A percentile compares a stretch with the other conserved stretches of the same genome.
Conservation (phyloP, 2,797 vertebrate genomes). For the Meriones psammophilus region DNA sequence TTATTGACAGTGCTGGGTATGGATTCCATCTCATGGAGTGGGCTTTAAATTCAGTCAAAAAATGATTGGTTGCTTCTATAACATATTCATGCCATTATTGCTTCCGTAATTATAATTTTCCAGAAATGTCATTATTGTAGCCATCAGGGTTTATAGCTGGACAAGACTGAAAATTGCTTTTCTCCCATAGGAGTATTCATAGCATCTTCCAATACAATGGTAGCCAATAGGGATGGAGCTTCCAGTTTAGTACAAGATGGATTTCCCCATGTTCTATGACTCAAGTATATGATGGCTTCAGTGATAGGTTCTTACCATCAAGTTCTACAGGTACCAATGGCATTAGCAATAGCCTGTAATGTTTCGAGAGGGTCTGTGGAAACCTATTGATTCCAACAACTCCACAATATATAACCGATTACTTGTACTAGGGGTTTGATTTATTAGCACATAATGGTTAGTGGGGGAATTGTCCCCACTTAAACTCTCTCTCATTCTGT, state of each 20-base stretch:
- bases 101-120: not conserved
- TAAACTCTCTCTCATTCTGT: not conserved
- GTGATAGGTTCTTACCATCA: not conserved
- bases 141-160: not conserved
- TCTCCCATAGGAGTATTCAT: not conserved
- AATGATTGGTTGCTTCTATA: not conserved
- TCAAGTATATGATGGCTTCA: not conserved
- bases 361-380: not conserved
- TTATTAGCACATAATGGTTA: not conserved
- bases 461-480: not conserved
- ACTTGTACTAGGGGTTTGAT: not conserved
- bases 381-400: not conserved
- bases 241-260: not conserved
- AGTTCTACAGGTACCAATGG: not conserved
- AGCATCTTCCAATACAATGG: not conserved
- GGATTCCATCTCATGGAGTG: not conserved
- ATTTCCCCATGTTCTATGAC: not conserved
- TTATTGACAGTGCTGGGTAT: not conserved
- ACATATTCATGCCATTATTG: not conserved
- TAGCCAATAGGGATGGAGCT: not conserved
- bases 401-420: not conserved
- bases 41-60: not conserved
- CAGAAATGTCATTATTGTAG: not conserved
- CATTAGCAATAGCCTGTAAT: too few relatives aligned
- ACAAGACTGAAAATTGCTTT: not conserved